Base-by-base conservation (phyloP, 2,797 vertebrate genomes). In the Pseudomugil gertrudae region DNA sequence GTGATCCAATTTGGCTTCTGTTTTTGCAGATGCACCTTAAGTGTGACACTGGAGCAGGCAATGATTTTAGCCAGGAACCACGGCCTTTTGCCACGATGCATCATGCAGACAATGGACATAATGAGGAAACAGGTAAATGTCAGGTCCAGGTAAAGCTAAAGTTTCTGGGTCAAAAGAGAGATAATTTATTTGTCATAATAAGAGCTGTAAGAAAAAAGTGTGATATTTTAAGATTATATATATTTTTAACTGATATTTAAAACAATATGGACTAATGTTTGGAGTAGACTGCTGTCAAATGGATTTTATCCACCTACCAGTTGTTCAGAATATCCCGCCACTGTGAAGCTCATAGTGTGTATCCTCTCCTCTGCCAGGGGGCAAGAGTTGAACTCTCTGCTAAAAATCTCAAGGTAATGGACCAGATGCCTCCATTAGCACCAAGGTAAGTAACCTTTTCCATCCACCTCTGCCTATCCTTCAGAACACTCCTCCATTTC, bases 61-160 rank as follows among this genome's bases (percentile, higher is more conserved):
- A 96, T 95, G 85, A 94, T 95, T 29, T 81, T 99, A 76, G 95
- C 96, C 0, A 94, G 97, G 71, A 99, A 98, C 88, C 98, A 99
- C 0, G 96, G 97, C 0, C 95, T 99, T 64, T 84, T 97, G 77
- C 98, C 98, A 2, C 97, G 95, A 78, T 99, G 97, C 52, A 94
- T 98, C 85, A 99, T 99, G 98, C 98, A 98, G 85, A 96, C 98
- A 24, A 96, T 97, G 66, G 98, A 99, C 87, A 97, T 99, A 78
- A 98, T 99, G 97, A 92, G 98, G 24, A 99, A 99, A 91, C 98
- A 99, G 92, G 98, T 99, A 81, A 72, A 45, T 45, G 19, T 45
- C 43, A 21, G 8, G 3, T 45, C 19, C 43, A 45, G n/a, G 9
- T n/a, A 45, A 45, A 45, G n/a, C 8, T 23, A 5, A 8, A 2